Base-by-base conservation (phyloP, 2,888 invertebrate species). In the Nomada ruficornis region DNA sequence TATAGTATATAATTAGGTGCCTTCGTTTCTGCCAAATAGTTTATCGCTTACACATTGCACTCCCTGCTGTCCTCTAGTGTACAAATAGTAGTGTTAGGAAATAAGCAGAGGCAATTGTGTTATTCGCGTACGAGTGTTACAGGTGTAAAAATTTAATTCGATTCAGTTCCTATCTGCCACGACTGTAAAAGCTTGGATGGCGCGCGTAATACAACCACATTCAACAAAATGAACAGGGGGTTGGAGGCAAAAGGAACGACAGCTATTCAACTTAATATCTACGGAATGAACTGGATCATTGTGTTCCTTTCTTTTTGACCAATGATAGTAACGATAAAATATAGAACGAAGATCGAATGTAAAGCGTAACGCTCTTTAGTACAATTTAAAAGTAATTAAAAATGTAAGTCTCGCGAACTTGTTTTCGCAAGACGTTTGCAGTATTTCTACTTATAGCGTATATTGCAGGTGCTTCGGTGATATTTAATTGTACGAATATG, bases 1-100 rank as follows among this genome's bases (percentile, higher is more conserved):
- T 60, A 47, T 47, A 47, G 15, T 47, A 89, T 84, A 83, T 84
- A 80, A 91, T 90, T 93, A 92, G 92, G 93, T 93, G 92, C 93
- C 92, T 93, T 92, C 89, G 87, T 23, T 9, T 91, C 87, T 80
- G 90, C 88, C 83, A 87, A 87, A 83, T 85, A 87, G 84, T 83
- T 13, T 47, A n/a, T 1, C 26, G 60, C 79, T 88, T 83, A 23
- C 86, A 82, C 86, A 80, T 87, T 89, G 65, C 85, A 88, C 84
- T 88, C 80, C 84, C 75, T 82, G 55, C 81, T 86, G 74, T 88
- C 77, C 55, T 80, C 62, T 80, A 84, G 76, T 65, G 69, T 72
- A 81, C 64, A 80, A 82, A 75, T 47, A 71, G 77, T 71, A 79
- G 69, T 77, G 76, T 84, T 77, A 68, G 63, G 69, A 85, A 71